Evolutionary conservation across 2,888 invertebrate species (phyloP).

Genomic region (Temnothorax unifasciatus): DNA sequence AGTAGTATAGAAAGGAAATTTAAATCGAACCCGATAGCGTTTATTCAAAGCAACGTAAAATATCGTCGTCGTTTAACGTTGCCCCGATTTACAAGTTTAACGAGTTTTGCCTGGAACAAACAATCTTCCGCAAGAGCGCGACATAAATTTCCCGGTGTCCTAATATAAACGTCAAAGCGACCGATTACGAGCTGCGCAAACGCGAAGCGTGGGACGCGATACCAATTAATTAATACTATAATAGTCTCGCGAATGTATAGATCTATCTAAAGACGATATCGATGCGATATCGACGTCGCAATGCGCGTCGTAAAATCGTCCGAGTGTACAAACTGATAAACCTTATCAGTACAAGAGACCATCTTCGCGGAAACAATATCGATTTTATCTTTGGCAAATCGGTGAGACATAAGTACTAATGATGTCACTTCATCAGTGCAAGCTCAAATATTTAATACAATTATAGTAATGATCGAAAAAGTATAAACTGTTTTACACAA

Average conservation of each 20-base stretch:
- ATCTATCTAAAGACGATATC: background rate
- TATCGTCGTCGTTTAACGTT: constrained; percentile 31
- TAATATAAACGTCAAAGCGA: constrained; percentile 49
- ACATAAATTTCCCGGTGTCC: constrained; percentile 33
- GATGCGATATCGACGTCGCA: constrained; percentile 56
- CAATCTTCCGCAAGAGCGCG: constrained; percentile 30
- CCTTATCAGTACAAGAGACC: constrained; percentile 44
- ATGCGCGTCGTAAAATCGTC: constrained; percentile 58
- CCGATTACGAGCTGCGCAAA: constrained; percentile 24
- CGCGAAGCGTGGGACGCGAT: constrained; percentile 4
- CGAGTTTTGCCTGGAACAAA: constrained; percentile 46
- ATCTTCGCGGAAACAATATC: constrained; percentile 23
- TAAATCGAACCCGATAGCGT: constrained; percentile 6
- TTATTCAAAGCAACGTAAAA: constrained; percentile 41
- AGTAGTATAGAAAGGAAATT: constrained; percentile 17
- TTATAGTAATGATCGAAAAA: background rate
- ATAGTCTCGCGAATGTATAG: background rate
- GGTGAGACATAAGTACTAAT: background rate
- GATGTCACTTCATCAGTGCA: background rate
- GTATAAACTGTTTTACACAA: background rate
- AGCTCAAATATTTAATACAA: background rate
- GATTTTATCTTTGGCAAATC: constrained; percentile 15
- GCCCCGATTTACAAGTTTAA: constrained; percentile 49
- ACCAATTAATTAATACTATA: constrained; percentile 32
- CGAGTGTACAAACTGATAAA: constrained; percentile 68